These are phyloP conservation scores for Balaenoptera acutorostrata DNA, from an alignment of 2,113 vertebrate genomes.

Conservation along the genomic window DNA sequence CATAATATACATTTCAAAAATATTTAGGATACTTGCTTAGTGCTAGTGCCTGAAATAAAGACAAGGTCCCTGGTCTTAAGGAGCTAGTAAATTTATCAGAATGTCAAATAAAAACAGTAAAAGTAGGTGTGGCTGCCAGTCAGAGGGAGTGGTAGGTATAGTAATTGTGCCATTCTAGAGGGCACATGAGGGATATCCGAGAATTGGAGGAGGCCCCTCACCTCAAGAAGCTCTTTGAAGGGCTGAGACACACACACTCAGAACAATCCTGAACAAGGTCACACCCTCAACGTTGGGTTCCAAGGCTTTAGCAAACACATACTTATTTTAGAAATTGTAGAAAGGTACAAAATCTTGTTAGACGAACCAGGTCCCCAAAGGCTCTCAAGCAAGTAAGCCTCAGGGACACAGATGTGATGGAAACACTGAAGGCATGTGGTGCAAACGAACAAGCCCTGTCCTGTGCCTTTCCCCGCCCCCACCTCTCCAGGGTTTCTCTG, in stretches of 20 bases:
- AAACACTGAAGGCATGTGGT: background rate
- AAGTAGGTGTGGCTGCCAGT: background rate
- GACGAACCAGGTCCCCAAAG: background rate
- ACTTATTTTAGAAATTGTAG: background rate
- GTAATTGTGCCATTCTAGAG: background rate
- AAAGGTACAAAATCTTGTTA: background rate
- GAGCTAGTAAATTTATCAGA: background rate
- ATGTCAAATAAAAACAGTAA: slow-evolving; percentile 20
- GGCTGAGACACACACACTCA: background rate
- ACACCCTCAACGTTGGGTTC: background rate
- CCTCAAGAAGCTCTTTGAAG: background rate
- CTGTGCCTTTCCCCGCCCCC: rapidly evolving
- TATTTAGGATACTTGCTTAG: background rate
- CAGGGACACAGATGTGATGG: background rate
- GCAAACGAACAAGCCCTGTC: rapidly evolving
- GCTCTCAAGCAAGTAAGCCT: background rate
- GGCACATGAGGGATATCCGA: background rate
- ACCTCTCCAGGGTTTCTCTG: background rate
- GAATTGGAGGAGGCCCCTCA: background rate
- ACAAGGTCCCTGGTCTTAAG: background rate
- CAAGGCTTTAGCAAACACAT: background rate
- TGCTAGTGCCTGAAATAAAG: background rate
- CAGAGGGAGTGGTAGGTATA: background rate
- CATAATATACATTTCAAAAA: background rate
- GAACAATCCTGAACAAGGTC: background rate